Percentiles rank a stretch among this genome's conserved stretches.
Conservation (phyloP, 2,113 vertebrate species). For the Sinocyclocheilus anshuiensis region DNA sequence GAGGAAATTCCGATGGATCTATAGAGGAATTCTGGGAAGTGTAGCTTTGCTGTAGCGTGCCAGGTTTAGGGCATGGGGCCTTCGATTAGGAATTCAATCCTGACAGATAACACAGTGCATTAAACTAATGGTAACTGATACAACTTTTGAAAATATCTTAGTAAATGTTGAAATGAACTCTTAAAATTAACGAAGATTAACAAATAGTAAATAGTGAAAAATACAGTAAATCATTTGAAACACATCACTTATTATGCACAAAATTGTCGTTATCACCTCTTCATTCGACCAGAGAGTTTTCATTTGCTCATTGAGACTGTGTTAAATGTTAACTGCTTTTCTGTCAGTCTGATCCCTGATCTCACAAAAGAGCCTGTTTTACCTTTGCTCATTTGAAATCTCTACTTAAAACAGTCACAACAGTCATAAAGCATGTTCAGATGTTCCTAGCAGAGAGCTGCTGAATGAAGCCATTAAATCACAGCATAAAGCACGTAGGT, state of each 20-base stretch:
- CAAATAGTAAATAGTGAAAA: no score
- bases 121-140: no score
- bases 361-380: constrained; percentile 58
- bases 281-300: constrained; percentile 41
- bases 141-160: no score
- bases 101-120: no score
- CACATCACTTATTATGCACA: not conserved
- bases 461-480: constrained; percentile 63
- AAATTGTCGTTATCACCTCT: not conserved
- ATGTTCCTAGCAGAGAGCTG: constrained; percentile 41
- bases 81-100: no score
- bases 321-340: constrained; percentile 55
- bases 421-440: constrained; percentile 57
- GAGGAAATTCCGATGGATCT: no score
- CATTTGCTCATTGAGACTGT: constrained; percentile 58
- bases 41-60: no score
- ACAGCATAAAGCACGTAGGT: constrained; percentile 64
- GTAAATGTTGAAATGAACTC: no score
- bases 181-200: no score
- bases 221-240: not conserved
- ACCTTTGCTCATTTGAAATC: constrained; percentile 54
- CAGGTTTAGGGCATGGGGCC: no score
- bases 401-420: constrained; percentile 48
- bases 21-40: no score
- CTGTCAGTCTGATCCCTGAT: constrained; percentile 8